A percentile compares a stretch with the other conserved stretches of the same genome.
Conservation (phyloP, 2,797 vertebrate genomes). For the Etheostoma nigrum region DNA sequence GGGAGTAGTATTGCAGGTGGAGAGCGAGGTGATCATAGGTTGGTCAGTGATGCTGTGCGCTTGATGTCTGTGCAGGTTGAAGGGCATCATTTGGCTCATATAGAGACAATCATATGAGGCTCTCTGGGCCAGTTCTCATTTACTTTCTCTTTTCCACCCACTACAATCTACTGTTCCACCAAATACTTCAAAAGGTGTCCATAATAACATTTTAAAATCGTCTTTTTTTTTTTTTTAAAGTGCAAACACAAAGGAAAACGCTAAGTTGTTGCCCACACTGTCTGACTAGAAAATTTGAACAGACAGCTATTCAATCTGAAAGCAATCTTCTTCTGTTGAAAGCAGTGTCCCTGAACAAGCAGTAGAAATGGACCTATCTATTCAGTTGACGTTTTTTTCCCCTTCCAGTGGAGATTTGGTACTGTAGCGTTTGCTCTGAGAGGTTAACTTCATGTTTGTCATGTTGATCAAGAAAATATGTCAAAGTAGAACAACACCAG, state of each 20-base stretch:
- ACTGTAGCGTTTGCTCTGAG: not conserved
- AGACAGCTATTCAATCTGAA: not conserved
- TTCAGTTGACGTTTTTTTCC: not conserved
- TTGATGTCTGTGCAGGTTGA: conserved; percentile 32
- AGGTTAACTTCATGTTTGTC: not conserved
- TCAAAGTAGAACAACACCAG: not conserved
- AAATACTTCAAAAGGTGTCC: too few species aligned
- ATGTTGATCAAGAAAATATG: not conserved
- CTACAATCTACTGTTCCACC: not conserved
- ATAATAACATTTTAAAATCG: not conserved
- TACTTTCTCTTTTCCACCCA: conserved; percentile 6
- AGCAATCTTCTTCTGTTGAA: not conserved
- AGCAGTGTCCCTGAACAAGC: not conserved
- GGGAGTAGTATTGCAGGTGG: conserved; percentile 3
- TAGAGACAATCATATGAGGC: conserved; percentile 4
- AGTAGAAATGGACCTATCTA: not conserved
- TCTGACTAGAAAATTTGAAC: not conserved
- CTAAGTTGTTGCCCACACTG: not conserved
- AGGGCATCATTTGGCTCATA: conserved; percentile 21
- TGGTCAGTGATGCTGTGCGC: conserved; percentile 4
- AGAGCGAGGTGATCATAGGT: conserved; percentile 37
- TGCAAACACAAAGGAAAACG: not conserved
- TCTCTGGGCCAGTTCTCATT: not conserved
- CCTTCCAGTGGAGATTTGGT: not conserved
- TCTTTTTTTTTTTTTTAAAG: not conserved